These are phyloP conservation scores for Dinocampus coccinellae DNA, from an alignment of 2,888 invertebrate species.

Conservation along the genomic window DNA sequence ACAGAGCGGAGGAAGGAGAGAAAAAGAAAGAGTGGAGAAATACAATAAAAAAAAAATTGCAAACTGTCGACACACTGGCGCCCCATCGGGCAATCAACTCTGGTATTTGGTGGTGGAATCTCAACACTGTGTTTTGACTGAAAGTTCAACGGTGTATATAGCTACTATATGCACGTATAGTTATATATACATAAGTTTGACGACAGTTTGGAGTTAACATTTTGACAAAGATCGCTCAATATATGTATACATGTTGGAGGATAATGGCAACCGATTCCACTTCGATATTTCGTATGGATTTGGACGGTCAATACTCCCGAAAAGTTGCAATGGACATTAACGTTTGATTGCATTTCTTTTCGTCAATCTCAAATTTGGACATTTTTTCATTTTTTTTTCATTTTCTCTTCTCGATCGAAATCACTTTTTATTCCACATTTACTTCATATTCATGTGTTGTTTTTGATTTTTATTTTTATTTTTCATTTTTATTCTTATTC, in stretches of 20 bases:
- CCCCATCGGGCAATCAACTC: conserved; percentile 11
- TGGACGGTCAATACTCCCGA: conserved; percentile 4
- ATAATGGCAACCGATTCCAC: conserved; percentile 15
- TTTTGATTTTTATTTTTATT: conserved; percentile 16
- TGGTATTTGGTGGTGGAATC: not conserved
- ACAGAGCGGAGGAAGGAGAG: too few relatives aligned
- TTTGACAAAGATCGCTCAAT: not conserved
- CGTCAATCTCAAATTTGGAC: conserved; percentile 49
- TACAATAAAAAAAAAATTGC: not conserved
- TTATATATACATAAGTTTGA: not conserved
- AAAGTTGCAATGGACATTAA: conserved; percentile 39
- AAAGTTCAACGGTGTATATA: not conserved
- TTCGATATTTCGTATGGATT: conserved; percentile 19
- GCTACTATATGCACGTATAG: not conserved
- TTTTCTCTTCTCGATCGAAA: too few relatives aligned
- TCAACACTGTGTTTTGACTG: not conserved
- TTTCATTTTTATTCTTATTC: not conserved
- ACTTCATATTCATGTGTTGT: too few relatives aligned
- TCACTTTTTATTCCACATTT: too few relatives aligned
- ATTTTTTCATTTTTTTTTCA: too few relatives aligned
- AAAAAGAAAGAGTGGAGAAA: too few relatives aligned
- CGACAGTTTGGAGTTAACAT: not conserved
- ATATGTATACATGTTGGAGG: not conserved
- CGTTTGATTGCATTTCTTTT: conserved; percentile 45
- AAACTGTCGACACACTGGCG: conserved; percentile 15